phyloP scores from a whole-genome alignment of 2,113 vertebrate genomes.

The Pontoporia blainvillei region DNA sequence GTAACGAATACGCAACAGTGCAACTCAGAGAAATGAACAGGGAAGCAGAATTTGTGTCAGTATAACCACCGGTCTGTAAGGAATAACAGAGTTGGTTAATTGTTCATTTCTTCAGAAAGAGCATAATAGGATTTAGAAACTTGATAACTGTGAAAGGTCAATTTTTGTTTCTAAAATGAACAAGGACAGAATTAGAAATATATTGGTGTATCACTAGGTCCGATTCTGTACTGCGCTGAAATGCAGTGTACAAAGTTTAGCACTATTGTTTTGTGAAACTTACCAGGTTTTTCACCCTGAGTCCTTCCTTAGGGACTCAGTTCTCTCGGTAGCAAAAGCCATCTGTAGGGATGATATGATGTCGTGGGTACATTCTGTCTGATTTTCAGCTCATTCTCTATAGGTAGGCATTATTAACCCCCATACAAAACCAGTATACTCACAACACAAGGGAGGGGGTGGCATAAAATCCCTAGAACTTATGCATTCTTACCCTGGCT shows the following conservation, averaged over 20 bases:
- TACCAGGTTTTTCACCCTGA: neutral
- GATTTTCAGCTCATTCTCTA: neutral
- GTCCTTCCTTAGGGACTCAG: neutral
- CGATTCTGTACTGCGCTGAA: neutral
- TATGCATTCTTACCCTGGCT: neutral
- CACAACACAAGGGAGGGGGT: neutral
- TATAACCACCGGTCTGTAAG: neutral
- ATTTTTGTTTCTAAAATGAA: conserved; percentile 21
- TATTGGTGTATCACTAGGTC: neutral
- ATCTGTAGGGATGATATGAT: neutral
- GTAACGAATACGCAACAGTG: neutral
- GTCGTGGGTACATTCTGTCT: neutral
- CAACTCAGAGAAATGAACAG: neutral
- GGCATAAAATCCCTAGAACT: neutral
- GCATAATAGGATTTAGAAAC: neutral
- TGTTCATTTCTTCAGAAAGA: conserved; percentile 12
- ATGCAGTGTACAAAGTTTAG: neutral
- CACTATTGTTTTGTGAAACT: neutral
- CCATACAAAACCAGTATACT: neutral
- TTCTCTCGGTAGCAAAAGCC: neutral
- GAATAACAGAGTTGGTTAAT: neutral
- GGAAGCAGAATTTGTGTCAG: neutral
- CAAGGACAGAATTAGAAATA: neutral
- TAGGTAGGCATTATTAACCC: neutral
- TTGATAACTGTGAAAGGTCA: neutral